Conservation (phyloP, 2,888 invertebrate species). For the Busseola fusca region DNA sequence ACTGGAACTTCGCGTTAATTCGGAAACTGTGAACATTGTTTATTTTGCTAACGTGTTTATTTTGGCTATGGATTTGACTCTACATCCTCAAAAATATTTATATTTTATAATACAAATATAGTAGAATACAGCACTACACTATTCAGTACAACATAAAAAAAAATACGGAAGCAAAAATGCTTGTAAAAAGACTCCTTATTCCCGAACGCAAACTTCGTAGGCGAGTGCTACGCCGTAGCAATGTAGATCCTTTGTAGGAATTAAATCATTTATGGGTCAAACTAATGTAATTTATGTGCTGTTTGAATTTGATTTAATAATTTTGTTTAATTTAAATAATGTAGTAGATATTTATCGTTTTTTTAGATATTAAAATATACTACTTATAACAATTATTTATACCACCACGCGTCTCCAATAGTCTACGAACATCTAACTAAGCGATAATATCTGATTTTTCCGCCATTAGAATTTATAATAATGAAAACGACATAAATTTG, state of each 20-base stretch:
- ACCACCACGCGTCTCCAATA: not conserved
- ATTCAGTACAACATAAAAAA: not conserved
- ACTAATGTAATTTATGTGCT: not conserved
- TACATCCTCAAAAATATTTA: not conserved
- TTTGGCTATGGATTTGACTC: not conserved
- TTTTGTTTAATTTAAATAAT: not conserved
- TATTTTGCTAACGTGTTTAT: not conserved
- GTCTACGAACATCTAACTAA: not conserved
- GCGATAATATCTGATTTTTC: constrained; percentile 12
- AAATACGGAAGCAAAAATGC: too few species aligned
- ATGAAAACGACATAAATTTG: constrained; percentile 23
- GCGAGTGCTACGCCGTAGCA: constrained; percentile 68
- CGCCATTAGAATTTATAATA: constrained; percentile 8
- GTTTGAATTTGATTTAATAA: not conserved
- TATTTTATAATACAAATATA: too few species aligned
- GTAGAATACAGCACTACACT: not conserved
- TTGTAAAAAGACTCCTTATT: constrained; percentile 26
- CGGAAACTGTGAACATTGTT: not conserved
- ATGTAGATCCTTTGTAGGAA: constrained; percentile 13
- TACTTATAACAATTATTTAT: not conserved
- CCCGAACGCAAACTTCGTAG: constrained; percentile 55
- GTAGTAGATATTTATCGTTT: not conserved
- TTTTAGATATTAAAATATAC: not conserved
- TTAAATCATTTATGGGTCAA: constrained; percentile 1
- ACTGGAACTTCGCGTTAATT: not conserved